Evolutionary conservation across 2,113 vertebrate genomes (phyloP), one percentile per base, ranked within the genome.

Genomic region (Chaenogobius annularis): DNA sequence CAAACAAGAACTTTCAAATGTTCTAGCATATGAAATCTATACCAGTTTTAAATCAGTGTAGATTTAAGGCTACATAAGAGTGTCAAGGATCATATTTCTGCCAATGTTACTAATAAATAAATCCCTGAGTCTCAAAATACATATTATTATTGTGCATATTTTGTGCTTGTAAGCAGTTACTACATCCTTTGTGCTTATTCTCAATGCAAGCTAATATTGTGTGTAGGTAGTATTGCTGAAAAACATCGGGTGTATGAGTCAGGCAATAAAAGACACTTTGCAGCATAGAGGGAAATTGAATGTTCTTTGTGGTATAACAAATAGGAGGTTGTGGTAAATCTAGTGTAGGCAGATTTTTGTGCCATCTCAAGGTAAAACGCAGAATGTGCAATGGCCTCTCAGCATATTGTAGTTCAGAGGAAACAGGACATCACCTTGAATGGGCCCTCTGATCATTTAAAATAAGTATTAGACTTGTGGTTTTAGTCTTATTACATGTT

Each of bases 211-310:
- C 7, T 54, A 20, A 54, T 58, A 26, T 10, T 62, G 61, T 63
- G 61, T 63, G 17, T 40, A n/a, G 61, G 35, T 35, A 63, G 9
- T 63, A 37, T 11, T n/a, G 35, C 31, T 37, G 35, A 40, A 63
- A n/a, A 63, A 40, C 61, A 63, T 63, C 31, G 19, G 35, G 10
- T n/a, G 17, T 40, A 63, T 63, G 61, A 63, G 61, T 63, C 61
- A 63, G 61, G 35, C 40, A n/a, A 63, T 63, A 63, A 63, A 62
- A 63, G 61, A 63, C 61, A 63, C 35, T 19, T 62, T 63, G 61
- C 61, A 40, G 61, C 31, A 62, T 37, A 40, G 61, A 40, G 31
- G 31, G 40, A 63, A 63, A 40, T n/a, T 43, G 15, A 63, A 63
- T 43, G 61, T 63, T 63, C 61, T 63, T 63, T 63, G 17, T 43